Base-by-base conservation (phyloP, 2,113 vertebrate species). In the Ictalurus furcatus region DNA sequence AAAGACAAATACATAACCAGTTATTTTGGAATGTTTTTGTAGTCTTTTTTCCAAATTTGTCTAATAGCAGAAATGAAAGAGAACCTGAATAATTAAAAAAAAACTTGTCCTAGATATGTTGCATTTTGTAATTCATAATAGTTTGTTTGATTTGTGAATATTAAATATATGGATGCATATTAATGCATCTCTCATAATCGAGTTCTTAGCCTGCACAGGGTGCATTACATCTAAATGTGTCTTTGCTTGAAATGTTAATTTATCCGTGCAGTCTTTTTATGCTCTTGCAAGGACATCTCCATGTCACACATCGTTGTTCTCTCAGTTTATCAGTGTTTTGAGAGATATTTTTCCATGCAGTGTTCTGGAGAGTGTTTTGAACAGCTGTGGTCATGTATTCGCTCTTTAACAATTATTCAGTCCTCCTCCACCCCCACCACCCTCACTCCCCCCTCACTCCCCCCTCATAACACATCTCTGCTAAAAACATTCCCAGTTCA, bases 341-440 rank as follows among this genome's bases (percentile, higher is more conserved):
- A 74, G 74, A 67, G 85, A 37, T 85, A 85, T 81, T 65, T 74
- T 85, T 73, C 63, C 61, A 44, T 34, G 9, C 61, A 61, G 40
- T 54, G 86, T 88, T 81, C 87, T 73, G 69, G 37, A 74, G 84
- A 76, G 56, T 59, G 56, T 82, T 85, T 76, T 88, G 76, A 90
- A 67, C 67, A 86, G 67, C 71, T 86, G 87, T 80, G 84, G 56
- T 44, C 84, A 63, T 76, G 78, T 85, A 25, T 30, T 37, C 30
- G 48, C 44, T 73, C 19, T 74, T 73, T 40, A 76, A 71, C 23
- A 86, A 61, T 86, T 86, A 76, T 86, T 30, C 21, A 9, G 3
- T 84, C 34, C 58, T 44, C 19, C 13, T 1, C 56, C 2, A 0
- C 23, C 30, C 61, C 30, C 56, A 30, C 8, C n/a, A 71, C 44